Conservation (phyloP, 2,113 vertebrate species). For the Channa argus region DNA sequence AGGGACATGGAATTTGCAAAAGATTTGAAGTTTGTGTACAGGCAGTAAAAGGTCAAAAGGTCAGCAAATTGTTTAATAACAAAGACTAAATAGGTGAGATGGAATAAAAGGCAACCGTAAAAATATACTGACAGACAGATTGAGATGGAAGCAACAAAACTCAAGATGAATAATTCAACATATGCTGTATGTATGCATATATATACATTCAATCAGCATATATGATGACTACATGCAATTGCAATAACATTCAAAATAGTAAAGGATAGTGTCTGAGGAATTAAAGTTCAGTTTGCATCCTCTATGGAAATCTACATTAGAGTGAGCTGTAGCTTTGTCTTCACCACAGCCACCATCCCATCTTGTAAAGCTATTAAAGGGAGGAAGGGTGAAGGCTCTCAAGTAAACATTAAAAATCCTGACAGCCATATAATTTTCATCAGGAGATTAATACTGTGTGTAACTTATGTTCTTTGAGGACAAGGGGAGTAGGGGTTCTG, state of each 20-base stretch:
- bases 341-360: slow-evolving; percentile 44
- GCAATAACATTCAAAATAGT: background rate
- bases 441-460: slow-evolving; percentile 75
- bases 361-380: slow-evolving; percentile 65
- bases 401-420: slow-evolving; percentile 79
- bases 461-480: slow-evolving; percentile 77
- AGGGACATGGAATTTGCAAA: slow-evolving; percentile 47
- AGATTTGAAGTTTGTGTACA: slow-evolving; percentile 82
- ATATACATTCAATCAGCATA: too few species aligned
- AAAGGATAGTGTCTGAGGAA: background rate
- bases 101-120: background rate
- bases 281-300: slow-evolving; percentile 1
- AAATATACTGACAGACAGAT: background rate
- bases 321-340: slow-evolving; percentile 42
- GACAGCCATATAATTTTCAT: slow-evolving; percentile 75
- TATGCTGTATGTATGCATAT: too few species aligned
- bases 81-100: background rate
- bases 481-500: slow-evolving; percentile 52
- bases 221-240: background rate
- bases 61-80: slow-evolving; percentile 75
- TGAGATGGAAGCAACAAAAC: background rate
- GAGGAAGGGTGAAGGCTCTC: slow-evolving; percentile 55
- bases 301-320: slow-evolving; percentile 15
- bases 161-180: background rate
- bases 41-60: slow-evolving; percentile 87